Conservation (phyloP, 2,113 vertebrate species). For the Galeopterus variegatus region DNA sequence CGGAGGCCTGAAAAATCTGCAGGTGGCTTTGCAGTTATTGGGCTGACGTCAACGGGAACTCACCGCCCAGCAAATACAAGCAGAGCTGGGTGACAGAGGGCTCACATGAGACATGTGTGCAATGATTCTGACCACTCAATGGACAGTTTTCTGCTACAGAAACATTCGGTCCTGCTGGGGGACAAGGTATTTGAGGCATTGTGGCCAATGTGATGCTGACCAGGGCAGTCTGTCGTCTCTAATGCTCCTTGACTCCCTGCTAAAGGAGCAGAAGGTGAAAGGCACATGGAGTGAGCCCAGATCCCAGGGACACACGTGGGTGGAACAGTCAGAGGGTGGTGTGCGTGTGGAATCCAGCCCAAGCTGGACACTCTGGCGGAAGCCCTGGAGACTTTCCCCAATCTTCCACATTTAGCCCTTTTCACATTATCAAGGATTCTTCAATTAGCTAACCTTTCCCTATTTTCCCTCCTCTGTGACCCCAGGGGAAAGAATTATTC, state of each 20-base stretch:
- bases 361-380: no score
- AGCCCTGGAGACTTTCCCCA: not conserved
- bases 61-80: not conserved
- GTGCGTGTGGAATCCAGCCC: accelerated
- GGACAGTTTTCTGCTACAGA: not conserved
- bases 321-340: no score
- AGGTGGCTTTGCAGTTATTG: accelerated
- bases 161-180: not conserved
- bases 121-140: accelerated
- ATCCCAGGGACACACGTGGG: accelerated
- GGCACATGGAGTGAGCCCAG: not conserved
- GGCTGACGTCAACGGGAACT: accelerated
- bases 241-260: not conserved
- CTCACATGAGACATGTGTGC: accelerated
- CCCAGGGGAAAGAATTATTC: not conserved
- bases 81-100: not conserved
- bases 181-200: accelerated
- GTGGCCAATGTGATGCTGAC: accelerated
- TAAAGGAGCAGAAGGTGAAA: not conserved
- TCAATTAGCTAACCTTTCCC: not conserved
- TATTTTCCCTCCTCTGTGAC: not conserved
- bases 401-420: not conserved
- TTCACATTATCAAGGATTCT: not conserved
- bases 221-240: no score
- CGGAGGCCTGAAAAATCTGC: not conserved